Evolutionary conservation across 2,888 invertebrate genomes (phyloP), one percentile per base, ranked within the genome.

Genomic region (Oscheius myriophilus): DNA sequence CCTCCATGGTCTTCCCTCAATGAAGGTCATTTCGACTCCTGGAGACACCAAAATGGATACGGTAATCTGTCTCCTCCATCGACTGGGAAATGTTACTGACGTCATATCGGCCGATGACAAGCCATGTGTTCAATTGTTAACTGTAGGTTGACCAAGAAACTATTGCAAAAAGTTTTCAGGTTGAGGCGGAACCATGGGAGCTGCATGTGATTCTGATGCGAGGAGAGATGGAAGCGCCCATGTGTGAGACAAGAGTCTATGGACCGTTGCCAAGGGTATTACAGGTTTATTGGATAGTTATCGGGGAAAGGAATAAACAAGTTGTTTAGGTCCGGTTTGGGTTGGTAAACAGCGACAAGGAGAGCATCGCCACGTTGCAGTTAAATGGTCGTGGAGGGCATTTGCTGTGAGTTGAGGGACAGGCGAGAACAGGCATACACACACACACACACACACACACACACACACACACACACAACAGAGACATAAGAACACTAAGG

Each of bases 191-290:
- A 42, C 58, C 58, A 9, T 58, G 45, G 43, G 58, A 58, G 21
- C 25, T 58, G 58, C 43, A 58, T 58, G 45, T 58, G 14, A 23
- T 58, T 18, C 18, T 58, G 23, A 11, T 58, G 18, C 18, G 58
- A 16, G 58, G 43, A 23, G 58, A 58, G 21, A 45, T 58, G 23
- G 43, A 26, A 18, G 12, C 45, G 11, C 43, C 58, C 9, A 21
- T 58, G 23, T 58, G 58, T 43, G 58, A 58, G 58, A 42, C 58
- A 21, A 42, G 58, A 11, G 58, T 58, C 58, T 58, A 58, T 25
- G 58, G 58, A 18, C 58, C 58, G 7, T 45, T 58, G 42, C 58
- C 58, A 4, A 18, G 58, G 18, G 58, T 58, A 21, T 26, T 58
- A 23, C 58, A 58, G 45, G 45, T 16, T 18, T 21, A 49, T 18